These are phyloP conservation scores for Neotoma lepida DNA, from an alignment of 2,113 vertebrate species.

Conservation along the genomic window DNA sequence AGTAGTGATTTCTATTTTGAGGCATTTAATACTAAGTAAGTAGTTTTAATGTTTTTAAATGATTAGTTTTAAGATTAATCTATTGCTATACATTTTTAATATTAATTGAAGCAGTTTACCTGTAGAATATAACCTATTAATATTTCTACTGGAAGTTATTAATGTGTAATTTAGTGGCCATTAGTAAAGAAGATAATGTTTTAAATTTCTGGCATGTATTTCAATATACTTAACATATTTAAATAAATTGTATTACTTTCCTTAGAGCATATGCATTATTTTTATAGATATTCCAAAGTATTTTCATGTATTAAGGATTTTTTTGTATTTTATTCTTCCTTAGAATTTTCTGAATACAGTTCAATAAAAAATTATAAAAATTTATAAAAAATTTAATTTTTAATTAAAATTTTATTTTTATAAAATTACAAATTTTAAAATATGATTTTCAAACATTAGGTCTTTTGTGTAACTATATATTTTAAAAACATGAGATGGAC, in stretches of 20 bases:
- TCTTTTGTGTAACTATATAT: conserved; percentile 6
- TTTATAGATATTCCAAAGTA: background rate
- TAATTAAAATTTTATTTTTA: background rate
- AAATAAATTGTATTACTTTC: background rate
- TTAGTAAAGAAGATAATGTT: background rate
- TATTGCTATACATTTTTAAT: background rate
- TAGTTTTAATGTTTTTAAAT: background rate
- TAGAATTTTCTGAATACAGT: background rate
- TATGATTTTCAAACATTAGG: background rate
- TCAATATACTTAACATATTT: background rate
- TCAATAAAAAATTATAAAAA: background rate
- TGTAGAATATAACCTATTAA: background rate
- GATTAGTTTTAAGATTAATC: background rate
- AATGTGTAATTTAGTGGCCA: background rate
- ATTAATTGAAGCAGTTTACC: background rate
- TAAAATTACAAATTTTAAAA: background rate
- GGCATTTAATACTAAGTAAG: background rate
- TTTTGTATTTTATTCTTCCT: background rate
- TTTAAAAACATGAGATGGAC: background rate
- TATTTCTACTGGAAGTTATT: conserved; percentile 3
- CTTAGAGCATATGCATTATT: background rate
- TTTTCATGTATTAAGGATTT: background rate
- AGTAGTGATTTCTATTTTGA: background rate
- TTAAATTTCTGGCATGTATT: background rate
- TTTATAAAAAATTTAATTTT: too few species aligned